A percentile compares a stretch with the other conserved stretches of the same genome.
phyloP scores from a whole-genome alignment of 1,140 invertebrate genomes.

The Caerostris darwini region DNA sequence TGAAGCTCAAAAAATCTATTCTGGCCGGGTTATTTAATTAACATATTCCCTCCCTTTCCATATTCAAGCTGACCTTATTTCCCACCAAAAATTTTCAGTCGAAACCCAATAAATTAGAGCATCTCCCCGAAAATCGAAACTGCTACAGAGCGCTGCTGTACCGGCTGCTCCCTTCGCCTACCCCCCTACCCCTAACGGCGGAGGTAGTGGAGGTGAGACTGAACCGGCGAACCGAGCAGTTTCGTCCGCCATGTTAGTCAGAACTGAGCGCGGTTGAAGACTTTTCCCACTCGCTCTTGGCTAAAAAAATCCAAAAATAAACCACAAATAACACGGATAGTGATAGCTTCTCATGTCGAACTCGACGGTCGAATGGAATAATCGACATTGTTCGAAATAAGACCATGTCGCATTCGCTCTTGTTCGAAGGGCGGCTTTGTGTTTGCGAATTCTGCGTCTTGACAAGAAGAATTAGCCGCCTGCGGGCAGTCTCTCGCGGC shows the following conservation, averaged over 20 bases:
- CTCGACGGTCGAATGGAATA: neutral
- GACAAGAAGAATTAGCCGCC: constrained; percentile 64
- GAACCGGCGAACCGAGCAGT: constrained; percentile 23
- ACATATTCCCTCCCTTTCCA: no score
- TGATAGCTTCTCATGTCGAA: neutral
- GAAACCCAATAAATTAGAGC: constrained; percentile 7
- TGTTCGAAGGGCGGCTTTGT: neutral
- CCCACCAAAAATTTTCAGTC: neutral
- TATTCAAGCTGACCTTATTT: neutral
- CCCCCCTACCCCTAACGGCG: constrained; percentile 16
- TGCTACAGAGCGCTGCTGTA: constrained; percentile 48
- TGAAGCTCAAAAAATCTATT: no score
- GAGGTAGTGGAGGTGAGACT: constrained; percentile 12
- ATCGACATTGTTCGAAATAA: neutral
- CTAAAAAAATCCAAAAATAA: constrained; percentile 23
- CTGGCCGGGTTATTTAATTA: no score
- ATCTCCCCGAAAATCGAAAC: constrained; percentile 56
- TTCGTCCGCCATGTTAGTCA: constrained; percentile 40
- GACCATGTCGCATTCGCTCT: constrained; percentile 16
- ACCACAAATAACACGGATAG: constrained; percentile 48
- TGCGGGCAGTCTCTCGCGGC: constrained; percentile 48
- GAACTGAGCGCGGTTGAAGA: neutral
- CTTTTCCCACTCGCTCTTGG: neutral
- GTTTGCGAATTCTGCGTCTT: constrained; percentile 26
- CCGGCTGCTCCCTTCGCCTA: neutral